Conservation (phyloP, 2,888 invertebrate species). For the Laothoe populi region DNA sequence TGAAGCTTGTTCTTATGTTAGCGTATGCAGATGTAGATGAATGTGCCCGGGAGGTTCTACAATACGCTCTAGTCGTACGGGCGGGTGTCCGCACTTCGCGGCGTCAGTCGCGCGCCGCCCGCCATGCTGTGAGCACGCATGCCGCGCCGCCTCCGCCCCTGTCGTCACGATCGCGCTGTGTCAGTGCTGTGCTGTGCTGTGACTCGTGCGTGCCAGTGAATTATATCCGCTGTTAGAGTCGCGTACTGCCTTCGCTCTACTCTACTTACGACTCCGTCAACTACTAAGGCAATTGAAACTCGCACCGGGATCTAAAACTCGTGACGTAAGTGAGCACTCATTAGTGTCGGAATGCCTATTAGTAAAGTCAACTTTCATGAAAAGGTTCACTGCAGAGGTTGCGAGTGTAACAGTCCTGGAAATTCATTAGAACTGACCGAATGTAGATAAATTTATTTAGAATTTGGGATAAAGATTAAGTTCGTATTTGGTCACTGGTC, state of each 20-base stretch:
- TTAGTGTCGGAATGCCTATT: background rate
- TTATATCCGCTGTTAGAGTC: background rate
- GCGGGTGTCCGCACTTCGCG: slow-evolving; percentile 33
- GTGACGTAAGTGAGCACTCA: slow-evolving; percentile 22
- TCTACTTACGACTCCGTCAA: background rate
- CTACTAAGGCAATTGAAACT: background rate
- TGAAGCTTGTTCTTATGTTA: background rate
- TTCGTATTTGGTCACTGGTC: background rate
- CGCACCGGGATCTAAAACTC: slow-evolving; percentile 9
- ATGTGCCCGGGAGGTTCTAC: slow-evolving; percentile 26
- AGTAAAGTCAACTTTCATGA: background rate
- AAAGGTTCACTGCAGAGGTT: background rate
- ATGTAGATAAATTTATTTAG: background rate
- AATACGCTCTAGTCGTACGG: slow-evolving; percentile 32
- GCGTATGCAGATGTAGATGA: slow-evolving; percentile 12
- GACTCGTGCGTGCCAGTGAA: slow-evolving; percentile 9
- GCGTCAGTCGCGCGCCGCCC: slow-evolving; percentile 66
- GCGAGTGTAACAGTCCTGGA: background rate
- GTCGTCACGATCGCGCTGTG: slow-evolving; percentile 28
- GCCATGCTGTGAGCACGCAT: slow-evolving; percentile 50
- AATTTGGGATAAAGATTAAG: background rate
- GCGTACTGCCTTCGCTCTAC: background rate
- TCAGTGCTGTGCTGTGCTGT: slow-evolving; percentile 27
- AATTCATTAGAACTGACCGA: background rate
- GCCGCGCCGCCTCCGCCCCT: slow-evolving; percentile 26